phyloP scores from a whole-genome alignment of 2,797 vertebrate species.

The Urocyon cinereoargenteus region DNA sequence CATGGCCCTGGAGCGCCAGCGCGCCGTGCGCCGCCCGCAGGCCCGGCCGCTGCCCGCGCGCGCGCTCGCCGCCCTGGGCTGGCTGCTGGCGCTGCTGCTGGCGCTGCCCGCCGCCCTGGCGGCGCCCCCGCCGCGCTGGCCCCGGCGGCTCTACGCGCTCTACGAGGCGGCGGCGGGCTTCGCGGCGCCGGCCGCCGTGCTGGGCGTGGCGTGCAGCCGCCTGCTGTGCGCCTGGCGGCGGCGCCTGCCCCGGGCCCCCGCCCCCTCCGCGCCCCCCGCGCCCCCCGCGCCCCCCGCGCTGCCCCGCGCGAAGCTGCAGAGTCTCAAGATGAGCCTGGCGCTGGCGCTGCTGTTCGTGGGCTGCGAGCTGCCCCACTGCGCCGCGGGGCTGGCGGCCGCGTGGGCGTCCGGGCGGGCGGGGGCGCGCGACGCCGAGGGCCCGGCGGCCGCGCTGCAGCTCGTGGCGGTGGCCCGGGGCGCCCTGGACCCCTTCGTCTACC shows the following conservation, averaged over 20 bases:
- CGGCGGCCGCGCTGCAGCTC: slow-evolving; percentile 77
- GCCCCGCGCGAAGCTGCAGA: slow-evolving; percentile 77
- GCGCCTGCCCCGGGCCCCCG: background rate
- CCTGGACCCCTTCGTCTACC: slow-evolving; percentile 86
- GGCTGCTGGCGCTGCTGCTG: slow-evolving; percentile 86
- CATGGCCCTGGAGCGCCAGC: slow-evolving; percentile 85
- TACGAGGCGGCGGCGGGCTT: slow-evolving; percentile 73
- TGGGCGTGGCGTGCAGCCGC: slow-evolving; percentile 78
- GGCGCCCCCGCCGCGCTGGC: slow-evolving; percentile 77
- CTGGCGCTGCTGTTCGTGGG: slow-evolving; percentile 85
- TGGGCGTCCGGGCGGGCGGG: slow-evolving; percentile 61
- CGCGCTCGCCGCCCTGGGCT: slow-evolving; percentile 78
- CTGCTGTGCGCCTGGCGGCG: slow-evolving; percentile 66
- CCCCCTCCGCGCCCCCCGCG: background rate
- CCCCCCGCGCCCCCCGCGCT: slow-evolving; percentile 16
- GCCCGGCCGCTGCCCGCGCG: slow-evolving; percentile 78
- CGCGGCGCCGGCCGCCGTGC: slow-evolving; percentile 71
- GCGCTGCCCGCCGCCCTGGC: slow-evolving; percentile 85
- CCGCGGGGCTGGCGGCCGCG: slow-evolving; percentile 79
- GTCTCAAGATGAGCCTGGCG: slow-evolving; percentile 82
- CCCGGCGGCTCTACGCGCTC: slow-evolving; percentile 76
- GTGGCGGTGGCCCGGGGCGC: slow-evolving; percentile 83
- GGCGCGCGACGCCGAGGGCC: slow-evolving; percentile 64
- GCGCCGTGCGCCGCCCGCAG: slow-evolving; percentile 70
- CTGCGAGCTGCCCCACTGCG: slow-evolving; percentile 85